Base-by-base conservation (phyloP, 2,113 vertebrate genomes). In the Poecilia latipinna region DNA sequence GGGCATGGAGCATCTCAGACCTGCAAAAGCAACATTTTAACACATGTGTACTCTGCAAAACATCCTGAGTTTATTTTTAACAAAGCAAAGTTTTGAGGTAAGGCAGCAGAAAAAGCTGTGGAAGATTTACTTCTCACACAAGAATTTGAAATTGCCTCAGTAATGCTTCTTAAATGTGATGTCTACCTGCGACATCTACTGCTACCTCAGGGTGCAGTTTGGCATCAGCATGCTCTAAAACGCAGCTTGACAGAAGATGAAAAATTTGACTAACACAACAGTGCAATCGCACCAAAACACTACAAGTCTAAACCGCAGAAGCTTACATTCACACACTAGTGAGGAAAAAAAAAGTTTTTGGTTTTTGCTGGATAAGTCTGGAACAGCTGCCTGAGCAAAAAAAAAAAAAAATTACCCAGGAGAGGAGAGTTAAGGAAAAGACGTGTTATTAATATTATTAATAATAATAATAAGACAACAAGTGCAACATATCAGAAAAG, bases 1-100 rank as follows among this genome's bases (percentile, higher is more conserved):
- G 8, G 92, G 86, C 92, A 93, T 94, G 12, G 90, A 95, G 87
- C 94, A 95, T 94, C 90, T 88, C 65, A 93, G 91, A 90, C 94
- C 94, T 95, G 89, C 28, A 72, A 79, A 85, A 1, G 78, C 19
- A 92, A 72, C 74, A 62, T 79, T 82, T 91, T 70, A 83, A 67
- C 73, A 74, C 65, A 80, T 69, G 70, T 74, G 69, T 48, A 51
- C 24, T 68, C 33, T 69, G 17, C 11, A 2, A 42, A 72, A 63
- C 77, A 64, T 39, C 12, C 5, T 61, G 12, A 63, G 62, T n/a
- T 65, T n/a, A 13, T 26, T 65, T 12, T 11, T 24, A n/a, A 61
- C 4, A 39, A 42, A 19, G 44, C 44, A 48, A 15, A 48, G 15
- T 19, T 48, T 48, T 5, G 42, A 44, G 26, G 26, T 19, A 29